Percentiles rank a stretch among this genome's conserved stretches.
Evolutionary conservation across 2,888 invertebrate species (phyloP).

Genomic region (Glyphotaelius pellucidus): DNA sequence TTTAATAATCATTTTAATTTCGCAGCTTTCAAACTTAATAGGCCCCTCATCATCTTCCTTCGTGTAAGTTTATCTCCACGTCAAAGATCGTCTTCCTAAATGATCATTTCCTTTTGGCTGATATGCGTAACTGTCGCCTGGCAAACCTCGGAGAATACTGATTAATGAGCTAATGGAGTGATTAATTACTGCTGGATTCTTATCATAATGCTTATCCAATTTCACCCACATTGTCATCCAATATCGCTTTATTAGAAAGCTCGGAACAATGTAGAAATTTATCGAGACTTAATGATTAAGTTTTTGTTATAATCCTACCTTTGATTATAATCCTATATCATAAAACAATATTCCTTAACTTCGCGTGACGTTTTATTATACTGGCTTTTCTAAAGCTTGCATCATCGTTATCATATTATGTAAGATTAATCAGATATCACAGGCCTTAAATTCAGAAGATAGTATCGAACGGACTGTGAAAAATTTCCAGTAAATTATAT

Average conservation of each 20-base stretch:
- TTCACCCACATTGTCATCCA: background rate
- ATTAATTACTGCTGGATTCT: conserved; percentile 36
- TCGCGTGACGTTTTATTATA: background rate
- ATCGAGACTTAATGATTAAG: background rate
- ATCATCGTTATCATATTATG: background rate
- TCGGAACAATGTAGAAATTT: background rate
- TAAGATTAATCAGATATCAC: background rate
- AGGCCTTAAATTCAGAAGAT: background rate
- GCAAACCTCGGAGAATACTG: background rate
- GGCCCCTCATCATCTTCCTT: background rate
- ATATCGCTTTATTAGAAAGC: background rate
- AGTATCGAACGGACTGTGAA: background rate
- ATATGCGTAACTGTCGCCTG: conserved; percentile 25
- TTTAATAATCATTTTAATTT: background rate
- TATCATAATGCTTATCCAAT: conserved; percentile 25
- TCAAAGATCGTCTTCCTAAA: conserved; percentile 9
- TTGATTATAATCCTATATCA: background rate
- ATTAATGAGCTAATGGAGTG: conserved; percentile 18
- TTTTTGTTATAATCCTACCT: background rate
- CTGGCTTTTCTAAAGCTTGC: background rate
- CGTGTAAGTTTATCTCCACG: background rate
- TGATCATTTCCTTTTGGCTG: conserved; percentile 13
- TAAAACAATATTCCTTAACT: background rate
- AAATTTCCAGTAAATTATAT: background rate
- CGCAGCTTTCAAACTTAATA: background rate